A percentile compares a stretch with the other conserved stretches of the same genome.
Evolutionary conservation across 2,888 invertebrate genomes (phyloP).

Genomic region (Ophraella communa): DNA sequence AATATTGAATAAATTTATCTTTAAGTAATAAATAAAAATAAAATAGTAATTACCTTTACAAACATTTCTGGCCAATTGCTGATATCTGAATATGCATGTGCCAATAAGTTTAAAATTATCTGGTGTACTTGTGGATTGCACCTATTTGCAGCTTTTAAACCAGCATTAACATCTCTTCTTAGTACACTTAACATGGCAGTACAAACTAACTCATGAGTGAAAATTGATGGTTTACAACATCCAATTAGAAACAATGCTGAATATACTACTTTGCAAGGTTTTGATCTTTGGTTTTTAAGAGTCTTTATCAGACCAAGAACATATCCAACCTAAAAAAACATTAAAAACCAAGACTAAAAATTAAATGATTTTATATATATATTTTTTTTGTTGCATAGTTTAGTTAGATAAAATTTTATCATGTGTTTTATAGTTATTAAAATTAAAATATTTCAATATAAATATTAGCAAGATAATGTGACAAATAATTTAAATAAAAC

Average conservation of each 20-base stretch:
- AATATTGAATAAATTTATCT: constrained; percentile 21
- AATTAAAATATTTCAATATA: no score
- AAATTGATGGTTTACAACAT: constrained; percentile 79
- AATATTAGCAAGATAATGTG: no score
- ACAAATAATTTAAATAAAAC: no score
- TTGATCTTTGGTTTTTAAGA: constrained; percentile 78
- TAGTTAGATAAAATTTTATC: no score
- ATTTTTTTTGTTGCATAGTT: no score
- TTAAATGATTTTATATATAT: no score
- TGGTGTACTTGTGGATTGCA: constrained; percentile 82
- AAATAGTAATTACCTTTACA: constrained; percentile 70
- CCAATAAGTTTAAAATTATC: constrained; percentile 82
- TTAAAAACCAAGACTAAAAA: no score
- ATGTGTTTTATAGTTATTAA: no score
- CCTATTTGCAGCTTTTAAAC: constrained; percentile 73
- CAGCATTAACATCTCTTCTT: constrained; percentile 73
- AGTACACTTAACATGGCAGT: constrained; percentile 83
- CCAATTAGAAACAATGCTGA: constrained; percentile 81
- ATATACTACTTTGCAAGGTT: constrained; percentile 81
- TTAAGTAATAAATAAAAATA: no score
- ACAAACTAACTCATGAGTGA: constrained; percentile 76
- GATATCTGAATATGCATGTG: constrained; percentile 81
- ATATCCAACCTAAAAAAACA: constrained; percentile 66
- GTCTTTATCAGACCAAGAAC: constrained; percentile 89
- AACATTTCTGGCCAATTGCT: constrained; percentile 91